Conservation (phyloP, 1,140 invertebrate species). For the Macrotrachela quadricornifera region DNA sequence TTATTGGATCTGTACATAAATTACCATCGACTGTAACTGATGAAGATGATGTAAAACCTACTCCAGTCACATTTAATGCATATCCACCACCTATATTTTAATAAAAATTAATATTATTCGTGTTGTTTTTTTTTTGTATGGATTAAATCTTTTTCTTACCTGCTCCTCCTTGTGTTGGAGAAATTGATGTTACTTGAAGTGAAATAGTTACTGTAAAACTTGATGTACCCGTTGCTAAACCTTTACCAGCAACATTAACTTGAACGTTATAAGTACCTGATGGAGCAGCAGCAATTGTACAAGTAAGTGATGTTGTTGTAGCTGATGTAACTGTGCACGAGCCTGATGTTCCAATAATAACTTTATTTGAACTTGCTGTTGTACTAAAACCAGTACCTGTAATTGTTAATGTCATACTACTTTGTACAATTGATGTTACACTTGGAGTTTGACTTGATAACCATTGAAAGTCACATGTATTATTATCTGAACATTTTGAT, state of each 20-base stretch:
- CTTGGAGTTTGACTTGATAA: neutral
- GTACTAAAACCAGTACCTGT: conserved; percentile 10
- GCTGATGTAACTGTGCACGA: conserved; percentile 10
- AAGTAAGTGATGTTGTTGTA: conserved; percentile 12
- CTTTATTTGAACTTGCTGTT: conserved; percentile 9
- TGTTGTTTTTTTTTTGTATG: too few species aligned
- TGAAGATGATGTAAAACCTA: conserved; percentile 10
- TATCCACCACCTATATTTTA: conserved; percentile 5
- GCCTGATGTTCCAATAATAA: conserved; percentile 12
- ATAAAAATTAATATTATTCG: too few species aligned
- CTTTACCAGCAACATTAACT: conserved; percentile 13
- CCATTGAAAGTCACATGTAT: conserved; percentile 2
- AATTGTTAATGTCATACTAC: conserved; percentile 9
- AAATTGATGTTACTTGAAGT: neutral
- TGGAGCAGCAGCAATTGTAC: conserved; percentile 13
- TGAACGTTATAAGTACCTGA: conserved; percentile 11
- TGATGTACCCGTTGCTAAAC: neutral
- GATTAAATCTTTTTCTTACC: too few species aligned
- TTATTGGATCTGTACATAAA: neutral
- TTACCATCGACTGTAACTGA: conserved; percentile 11
- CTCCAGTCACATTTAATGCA: conserved; percentile 11
- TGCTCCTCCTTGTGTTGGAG: neutral
- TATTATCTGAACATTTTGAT: neutral
- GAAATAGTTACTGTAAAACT: neutral
- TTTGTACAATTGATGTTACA: neutral